Evolutionary conservation across 2,888 invertebrate genomes (phyloP).

Genomic region (Morinoia aosen): DNA sequence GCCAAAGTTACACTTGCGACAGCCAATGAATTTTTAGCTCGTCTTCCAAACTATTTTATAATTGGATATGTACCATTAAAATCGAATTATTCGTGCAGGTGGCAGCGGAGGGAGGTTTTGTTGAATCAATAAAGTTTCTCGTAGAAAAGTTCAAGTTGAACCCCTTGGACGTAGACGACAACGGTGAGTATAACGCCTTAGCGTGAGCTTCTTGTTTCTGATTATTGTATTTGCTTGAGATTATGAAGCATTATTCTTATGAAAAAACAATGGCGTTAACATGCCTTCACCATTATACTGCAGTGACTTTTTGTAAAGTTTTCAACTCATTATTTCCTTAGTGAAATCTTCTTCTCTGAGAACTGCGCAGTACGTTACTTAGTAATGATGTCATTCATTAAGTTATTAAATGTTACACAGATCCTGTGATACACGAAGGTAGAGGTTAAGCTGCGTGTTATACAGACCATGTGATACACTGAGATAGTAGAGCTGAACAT

Average conservation of each 20-base stretch:
- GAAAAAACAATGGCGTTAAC: too few species aligned
- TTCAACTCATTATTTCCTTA: too few species aligned
- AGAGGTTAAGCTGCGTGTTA: neutral
- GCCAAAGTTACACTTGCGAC: neutral
- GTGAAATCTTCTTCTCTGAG: too few species aligned
- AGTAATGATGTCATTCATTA: neutral
- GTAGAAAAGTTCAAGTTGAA: neutral
- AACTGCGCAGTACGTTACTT: too few species aligned
- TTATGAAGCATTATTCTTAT: too few species aligned
- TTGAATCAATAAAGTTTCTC: neutral
- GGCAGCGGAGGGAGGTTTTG: slow-evolving; percentile 27
- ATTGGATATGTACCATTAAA: neutral
- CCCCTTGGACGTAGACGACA: neutral
- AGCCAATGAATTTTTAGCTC: neutral
- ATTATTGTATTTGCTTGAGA: too few species aligned
- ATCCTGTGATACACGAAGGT: neutral
- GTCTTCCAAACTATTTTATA: neutral
- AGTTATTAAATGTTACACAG: neutral
- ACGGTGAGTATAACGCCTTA: neutral
- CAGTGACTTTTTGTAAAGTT: too few species aligned
- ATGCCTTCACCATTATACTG: too few species aligned
- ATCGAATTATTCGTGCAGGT: neutral
- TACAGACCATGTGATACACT: neutral
- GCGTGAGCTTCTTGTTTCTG: too few species aligned
- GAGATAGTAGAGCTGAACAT: neutral